These are phyloP conservation scores for Machimus rusticus DNA, from an alignment of 2,888 invertebrate genomes.

Conservation along the genomic window DNA sequence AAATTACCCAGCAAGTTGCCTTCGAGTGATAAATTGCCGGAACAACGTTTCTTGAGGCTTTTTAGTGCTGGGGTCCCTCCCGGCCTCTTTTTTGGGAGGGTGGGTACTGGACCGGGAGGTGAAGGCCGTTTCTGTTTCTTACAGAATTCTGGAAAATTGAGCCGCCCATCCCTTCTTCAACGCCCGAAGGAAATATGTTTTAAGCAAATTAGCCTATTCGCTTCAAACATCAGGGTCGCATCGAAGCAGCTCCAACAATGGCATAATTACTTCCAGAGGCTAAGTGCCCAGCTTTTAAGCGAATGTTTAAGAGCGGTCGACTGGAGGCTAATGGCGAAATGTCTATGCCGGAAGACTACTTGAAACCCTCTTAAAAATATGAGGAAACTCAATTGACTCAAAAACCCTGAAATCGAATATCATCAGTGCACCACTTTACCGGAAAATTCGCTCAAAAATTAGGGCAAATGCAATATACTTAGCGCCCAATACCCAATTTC, in stretches of 20 bases:
- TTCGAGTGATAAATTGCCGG: neutral
- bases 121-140: neutral
- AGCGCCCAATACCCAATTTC: neutral
- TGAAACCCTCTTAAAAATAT: neutral
- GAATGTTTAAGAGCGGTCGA: neutral
- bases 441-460: neutral
- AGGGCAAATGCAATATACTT: neutral
- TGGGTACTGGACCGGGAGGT: neutral
- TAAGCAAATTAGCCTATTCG: neutral
- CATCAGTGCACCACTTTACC: neutral
- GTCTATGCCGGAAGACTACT: neutral
- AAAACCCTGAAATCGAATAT: neutral
- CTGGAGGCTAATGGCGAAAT: neutral
- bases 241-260: neutral
- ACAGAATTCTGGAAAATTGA: neutral
- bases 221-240: neutral
- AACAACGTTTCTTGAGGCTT: neutral
- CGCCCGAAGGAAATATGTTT: neutral
- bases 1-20: neutral
- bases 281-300: neutral
- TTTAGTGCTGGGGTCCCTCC: neutral
- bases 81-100: neutral
- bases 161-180: neutral
- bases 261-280: neutral
- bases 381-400: neutral